These are phyloP conservation scores for Manis pentadactyla DNA, from an alignment of 2,797 vertebrate genomes.

Conservation along the genomic window DNA sequence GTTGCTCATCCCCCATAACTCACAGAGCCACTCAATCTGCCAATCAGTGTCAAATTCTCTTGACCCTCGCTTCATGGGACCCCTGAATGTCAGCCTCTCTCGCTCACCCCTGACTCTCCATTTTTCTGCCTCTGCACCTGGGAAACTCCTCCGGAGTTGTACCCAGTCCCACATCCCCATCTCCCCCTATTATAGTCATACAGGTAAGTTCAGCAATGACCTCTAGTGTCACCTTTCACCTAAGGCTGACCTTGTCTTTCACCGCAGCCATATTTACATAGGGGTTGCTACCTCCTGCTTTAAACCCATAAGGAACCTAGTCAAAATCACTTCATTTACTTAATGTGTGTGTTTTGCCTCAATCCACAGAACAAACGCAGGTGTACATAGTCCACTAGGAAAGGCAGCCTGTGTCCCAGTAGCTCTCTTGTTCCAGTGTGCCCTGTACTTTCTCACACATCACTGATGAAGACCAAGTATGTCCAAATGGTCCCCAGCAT, in stretches of 20 bases:
- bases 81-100: background rate
- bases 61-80: background rate
- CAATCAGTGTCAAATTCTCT: background rate
- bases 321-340: background rate
- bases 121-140: background rate
- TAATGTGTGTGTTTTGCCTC: background rate
- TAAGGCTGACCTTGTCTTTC: background rate
- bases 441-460: background rate
- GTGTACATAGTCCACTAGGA: background rate
- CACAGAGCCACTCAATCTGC: background rate
- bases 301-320: background rate
- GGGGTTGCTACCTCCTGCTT: background rate
- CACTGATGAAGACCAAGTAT: background rate
- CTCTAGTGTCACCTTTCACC: background rate
- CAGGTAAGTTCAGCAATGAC: background rate
- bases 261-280: background rate
- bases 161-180: too few relatives aligned
- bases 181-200: rapidly evolving
- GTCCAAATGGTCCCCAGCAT: background rate
- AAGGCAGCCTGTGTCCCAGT: background rate
- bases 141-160: background rate
- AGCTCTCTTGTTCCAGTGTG: background rate
- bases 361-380: background rate
- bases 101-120: background rate
- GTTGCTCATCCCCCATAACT: background rate